These are phyloP conservation scores for Gila orcuttii DNA, from an alignment of 2,113 vertebrate species.

Conservation along the genomic window DNA sequence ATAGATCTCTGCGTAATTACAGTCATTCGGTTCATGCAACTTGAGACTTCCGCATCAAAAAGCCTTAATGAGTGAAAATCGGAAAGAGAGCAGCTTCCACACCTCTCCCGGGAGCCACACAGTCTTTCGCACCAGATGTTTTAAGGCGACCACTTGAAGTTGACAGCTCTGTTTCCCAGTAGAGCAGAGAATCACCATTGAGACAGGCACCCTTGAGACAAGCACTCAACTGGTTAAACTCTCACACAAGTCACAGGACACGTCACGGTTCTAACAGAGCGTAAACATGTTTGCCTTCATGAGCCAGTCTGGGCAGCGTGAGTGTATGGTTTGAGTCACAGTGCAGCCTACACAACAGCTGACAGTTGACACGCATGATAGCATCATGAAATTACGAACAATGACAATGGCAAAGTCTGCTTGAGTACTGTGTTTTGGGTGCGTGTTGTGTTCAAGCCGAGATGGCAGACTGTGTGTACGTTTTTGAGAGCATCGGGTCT, in stretches of 20 bases:
- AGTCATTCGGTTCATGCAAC: neutral
- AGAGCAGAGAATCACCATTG: neutral
- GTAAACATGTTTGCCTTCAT: slow-evolving; percentile 16
- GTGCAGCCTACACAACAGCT: slow-evolving; percentile 19
- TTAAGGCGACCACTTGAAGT: neutral
- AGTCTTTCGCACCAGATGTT: slow-evolving; percentile 12
- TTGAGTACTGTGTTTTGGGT: neutral
- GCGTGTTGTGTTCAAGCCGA: neutral
- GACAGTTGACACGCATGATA: neutral
- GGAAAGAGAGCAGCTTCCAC: neutral
- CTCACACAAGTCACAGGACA: slow-evolving; percentile 2
- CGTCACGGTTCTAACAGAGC: neutral
- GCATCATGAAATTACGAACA: neutral
- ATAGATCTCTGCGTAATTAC: neutral
- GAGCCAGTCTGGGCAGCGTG: neutral
- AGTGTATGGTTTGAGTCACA: slow-evolving; percentile 19
- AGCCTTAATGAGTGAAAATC: neutral
- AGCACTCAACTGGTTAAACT: slow-evolving; percentile 26
- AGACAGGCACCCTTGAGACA: neutral
- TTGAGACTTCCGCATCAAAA: neutral
- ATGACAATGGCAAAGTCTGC: slow-evolving; percentile 6
- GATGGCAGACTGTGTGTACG: neutral
- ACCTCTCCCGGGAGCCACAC: neutral
- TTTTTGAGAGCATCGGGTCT: neutral
- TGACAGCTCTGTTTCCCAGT: slow-evolving; percentile 23